These are phyloP conservation scores for Platygyra sinensis DNA, from an alignment of 64 coral and sea anemone species.

Conservation along the genomic window DNA sequence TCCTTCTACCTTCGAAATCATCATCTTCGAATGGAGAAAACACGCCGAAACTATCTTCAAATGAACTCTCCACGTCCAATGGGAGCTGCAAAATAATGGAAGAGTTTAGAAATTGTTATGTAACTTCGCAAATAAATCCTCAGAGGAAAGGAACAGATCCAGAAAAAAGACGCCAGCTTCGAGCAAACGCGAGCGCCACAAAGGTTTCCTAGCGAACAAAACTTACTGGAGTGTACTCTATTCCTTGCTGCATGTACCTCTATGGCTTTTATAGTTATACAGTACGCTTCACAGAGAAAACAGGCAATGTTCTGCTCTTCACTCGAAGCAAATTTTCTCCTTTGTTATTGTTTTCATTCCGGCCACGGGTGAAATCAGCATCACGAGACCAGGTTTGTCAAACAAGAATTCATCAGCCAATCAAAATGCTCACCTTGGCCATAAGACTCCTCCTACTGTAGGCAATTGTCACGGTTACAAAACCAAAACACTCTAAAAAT, in stretches of 20 bases:
- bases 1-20: slow-evolving; percentile 32
- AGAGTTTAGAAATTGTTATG: slow-evolving; percentile 5
- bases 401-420: slow-evolving; percentile 65
- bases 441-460: slow-evolving; percentile 59
- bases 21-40: slow-evolving; percentile 60
- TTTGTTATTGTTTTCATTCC: slow-evolving; percentile 99
- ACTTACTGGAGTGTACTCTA: slow-evolving; percentile 84
- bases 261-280: slow-evolving; percentile 15
- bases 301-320: neutral
- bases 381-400: slow-evolving; percentile 97
- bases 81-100: slow-evolving; percentile 71
- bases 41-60: slow-evolving; percentile 64
- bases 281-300: slow-evolving; percentile 21
- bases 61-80: slow-evolving; percentile 90
- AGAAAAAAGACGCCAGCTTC: slow-evolving; percentile 6
- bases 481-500: slow-evolving; percentile 55
- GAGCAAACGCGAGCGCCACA: neutral
- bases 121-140: slow-evolving; percentile 17
- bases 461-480: slow-evolving; percentile 60
- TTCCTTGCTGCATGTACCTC: slow-evolving; percentile 82
- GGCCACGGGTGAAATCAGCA: slow-evolving; percentile 67
- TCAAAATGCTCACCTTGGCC: slow-evolving; percentile 87
- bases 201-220: neutral
- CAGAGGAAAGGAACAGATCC: slow-evolving; percentile 8
- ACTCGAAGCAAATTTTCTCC: slow-evolving; percentile 64